A percentile compares a stretch with the other conserved stretches of the same genome.
phyloP scores from a whole-genome alignment of 2,888 invertebrate species.

The Chalcis sispes region DNA sequence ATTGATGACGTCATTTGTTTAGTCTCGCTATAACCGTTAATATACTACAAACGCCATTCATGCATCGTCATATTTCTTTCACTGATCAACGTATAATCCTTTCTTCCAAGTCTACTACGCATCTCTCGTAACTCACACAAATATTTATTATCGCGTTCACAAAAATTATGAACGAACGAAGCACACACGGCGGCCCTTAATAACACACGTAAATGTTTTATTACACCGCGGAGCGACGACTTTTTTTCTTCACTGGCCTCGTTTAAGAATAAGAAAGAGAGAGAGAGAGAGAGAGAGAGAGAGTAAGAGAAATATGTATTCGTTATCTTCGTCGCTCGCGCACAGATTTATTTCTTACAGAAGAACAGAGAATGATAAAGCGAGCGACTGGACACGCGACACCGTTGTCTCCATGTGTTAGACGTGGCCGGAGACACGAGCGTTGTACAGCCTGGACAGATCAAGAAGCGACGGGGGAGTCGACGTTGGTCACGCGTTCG shows the following conservation, averaged over 20 bases:
- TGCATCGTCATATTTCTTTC: too few relatives aligned
- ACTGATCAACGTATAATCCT: neutral
- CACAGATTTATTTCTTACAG: neutral
- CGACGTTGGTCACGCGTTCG: conserved; percentile 52
- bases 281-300: neutral
- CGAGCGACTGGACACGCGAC: too few relatives aligned
- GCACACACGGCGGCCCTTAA: conserved; percentile 11
- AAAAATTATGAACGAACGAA: too few relatives aligned
- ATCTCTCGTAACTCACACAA: neutral
- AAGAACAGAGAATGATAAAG: too few relatives aligned
- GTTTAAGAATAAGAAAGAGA: neutral
- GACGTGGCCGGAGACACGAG: conserved; percentile 30
- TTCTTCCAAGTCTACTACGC: neutral
- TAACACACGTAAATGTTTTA: conserved; percentile 1
- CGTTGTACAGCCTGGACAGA: conserved; percentile 37
- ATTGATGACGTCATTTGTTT: too few relatives aligned
- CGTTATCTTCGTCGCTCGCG: neutral
- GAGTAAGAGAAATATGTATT: neutral
- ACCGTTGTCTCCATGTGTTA: neutral
- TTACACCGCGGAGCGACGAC: neutral
- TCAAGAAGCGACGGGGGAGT: conserved; percentile 25
- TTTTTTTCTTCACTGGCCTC: neutral
- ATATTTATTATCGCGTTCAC: neutral
- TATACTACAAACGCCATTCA: too few relatives aligned
- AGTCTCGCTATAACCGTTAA: too few relatives aligned